These are phyloP conservation scores for Onthophagus sagittarius DNA, from an alignment of 2,888 invertebrate genomes.

Conservation along the genomic window DNA sequence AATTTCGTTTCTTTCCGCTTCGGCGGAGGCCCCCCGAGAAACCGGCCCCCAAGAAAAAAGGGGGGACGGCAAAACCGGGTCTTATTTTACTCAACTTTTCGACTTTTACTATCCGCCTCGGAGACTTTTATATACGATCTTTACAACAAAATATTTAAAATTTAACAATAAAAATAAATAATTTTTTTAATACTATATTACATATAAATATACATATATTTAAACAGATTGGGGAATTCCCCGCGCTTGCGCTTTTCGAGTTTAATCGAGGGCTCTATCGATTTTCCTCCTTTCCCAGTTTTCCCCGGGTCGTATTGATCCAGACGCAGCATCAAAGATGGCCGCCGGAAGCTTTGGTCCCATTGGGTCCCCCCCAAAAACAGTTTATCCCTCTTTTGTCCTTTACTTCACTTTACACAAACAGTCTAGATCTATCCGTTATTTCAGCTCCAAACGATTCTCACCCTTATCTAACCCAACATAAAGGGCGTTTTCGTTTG, in stretches of 20 bases:
- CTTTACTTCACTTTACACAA: neutral
- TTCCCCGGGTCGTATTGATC: neutral
- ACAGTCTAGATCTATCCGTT: neutral
- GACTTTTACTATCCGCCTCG: slow-evolving; percentile 35
- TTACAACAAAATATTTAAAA: too few relatives aligned
- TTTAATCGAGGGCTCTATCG: neutral
- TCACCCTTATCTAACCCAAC: neutral
- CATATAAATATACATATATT: too few relatives aligned
- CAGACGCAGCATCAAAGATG: neutral
- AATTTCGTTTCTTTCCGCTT: slow-evolving; percentile 24
- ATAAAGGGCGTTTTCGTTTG: neutral
- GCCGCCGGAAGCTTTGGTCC: neutral
- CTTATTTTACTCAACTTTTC: slow-evolving; percentile 37
- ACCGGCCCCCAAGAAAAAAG: neutral
- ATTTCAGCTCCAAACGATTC: neutral
- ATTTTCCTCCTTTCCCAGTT: neutral
- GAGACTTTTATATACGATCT: neutral
- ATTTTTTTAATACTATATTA: too few relatives aligned
- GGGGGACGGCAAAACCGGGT: slow-evolving; percentile 19
- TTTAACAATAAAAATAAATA: too few relatives aligned
- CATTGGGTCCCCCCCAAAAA: neutral
- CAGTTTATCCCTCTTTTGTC: neutral
- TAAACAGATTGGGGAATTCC: neutral
- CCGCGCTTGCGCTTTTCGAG: neutral
- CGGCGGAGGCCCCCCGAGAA: neutral